These are phyloP conservation scores for Mesorhabditis spiculigera DNA, from an alignment of 2,888 invertebrate species.

Conservation along the genomic window DNA sequence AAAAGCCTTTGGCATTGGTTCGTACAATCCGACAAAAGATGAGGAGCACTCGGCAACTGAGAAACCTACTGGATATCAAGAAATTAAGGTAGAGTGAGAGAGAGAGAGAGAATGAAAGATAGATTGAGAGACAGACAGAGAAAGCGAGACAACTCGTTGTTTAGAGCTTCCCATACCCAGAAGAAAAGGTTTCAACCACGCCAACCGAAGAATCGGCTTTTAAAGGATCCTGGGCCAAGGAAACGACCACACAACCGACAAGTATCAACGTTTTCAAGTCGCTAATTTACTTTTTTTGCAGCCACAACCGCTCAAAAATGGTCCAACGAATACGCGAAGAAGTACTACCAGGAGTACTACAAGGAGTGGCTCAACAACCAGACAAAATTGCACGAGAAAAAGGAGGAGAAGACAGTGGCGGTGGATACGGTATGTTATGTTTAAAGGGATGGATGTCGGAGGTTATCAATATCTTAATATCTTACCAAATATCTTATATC, in stretches of 20 bases:
- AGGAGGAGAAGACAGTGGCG: neutral
- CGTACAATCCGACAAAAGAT: neutral
- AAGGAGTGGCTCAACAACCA: neutral
- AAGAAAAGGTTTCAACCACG: neutral
- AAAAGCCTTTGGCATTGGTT: neutral
- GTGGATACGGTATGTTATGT: neutral
- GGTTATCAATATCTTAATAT: neutral
- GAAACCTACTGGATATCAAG: neutral
- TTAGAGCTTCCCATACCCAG: neutral
- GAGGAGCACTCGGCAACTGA: neutral
- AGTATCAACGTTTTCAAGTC: neutral
- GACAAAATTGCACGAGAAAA: neutral
- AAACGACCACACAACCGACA: neutral
- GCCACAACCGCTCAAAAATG: neutral
- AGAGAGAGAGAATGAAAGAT: too few species aligned
- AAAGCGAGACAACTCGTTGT: neutral
- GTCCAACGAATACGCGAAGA: neutral
- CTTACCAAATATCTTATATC: neutral
- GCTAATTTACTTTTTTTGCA: neutral
- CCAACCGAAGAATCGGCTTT: conserved; percentile 1
- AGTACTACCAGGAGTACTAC: neutral
- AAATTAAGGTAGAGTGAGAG: neutral
- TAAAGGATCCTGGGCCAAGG: neutral
- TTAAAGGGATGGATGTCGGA: neutral
- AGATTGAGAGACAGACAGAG: too few species aligned